A percentile compares a stretch with the other conserved stretches of the same genome.
phyloP scores from a whole-genome alignment of 2,797 vertebrate species.

The Periparus ater region DNA sequence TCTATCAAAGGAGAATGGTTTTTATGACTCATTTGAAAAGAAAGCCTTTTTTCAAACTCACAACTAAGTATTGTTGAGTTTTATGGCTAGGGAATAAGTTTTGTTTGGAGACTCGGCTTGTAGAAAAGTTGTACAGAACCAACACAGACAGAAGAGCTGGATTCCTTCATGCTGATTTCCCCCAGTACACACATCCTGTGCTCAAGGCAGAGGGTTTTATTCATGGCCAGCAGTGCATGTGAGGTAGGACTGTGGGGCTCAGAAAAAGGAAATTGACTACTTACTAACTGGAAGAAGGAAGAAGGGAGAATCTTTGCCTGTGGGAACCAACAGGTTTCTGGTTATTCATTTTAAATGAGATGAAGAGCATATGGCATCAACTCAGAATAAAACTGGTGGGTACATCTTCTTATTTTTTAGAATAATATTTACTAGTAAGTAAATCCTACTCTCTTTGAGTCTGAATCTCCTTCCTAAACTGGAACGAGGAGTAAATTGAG shows the following conservation, averaged over 20 bases:
- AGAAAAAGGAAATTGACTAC: not conserved
- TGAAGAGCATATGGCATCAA: not conserved
- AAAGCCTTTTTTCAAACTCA: not conserved
- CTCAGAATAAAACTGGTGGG: constrained; percentile 18
- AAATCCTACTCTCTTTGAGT: constrained; percentile 2
- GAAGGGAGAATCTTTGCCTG: not conserved
- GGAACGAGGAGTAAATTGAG: not conserved
- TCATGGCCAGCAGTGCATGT: not conserved
- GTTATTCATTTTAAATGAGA: constrained; percentile 8
- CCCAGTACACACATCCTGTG: not conserved
- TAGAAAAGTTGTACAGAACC: not conserved
- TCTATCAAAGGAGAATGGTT: not conserved
- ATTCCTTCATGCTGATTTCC: not conserved
- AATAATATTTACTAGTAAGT: constrained; percentile 9
- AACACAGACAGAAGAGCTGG: not conserved
- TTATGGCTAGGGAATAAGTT: not conserved
- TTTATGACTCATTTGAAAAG: not conserved
- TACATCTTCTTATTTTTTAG: constrained; percentile 3
- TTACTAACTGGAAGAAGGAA: not conserved
- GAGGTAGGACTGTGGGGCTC: not conserved
- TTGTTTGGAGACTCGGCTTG: not conserved
- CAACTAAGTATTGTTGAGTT: not conserved
- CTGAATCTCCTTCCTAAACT: not conserved
- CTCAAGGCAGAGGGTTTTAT: not conserved
- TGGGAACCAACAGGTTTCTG: not conserved